Evolutionary conservation across 2,888 invertebrate species (phyloP), one percentile per base, ranked within the genome.

Genomic region (Acanthopleura granulata): DNA sequence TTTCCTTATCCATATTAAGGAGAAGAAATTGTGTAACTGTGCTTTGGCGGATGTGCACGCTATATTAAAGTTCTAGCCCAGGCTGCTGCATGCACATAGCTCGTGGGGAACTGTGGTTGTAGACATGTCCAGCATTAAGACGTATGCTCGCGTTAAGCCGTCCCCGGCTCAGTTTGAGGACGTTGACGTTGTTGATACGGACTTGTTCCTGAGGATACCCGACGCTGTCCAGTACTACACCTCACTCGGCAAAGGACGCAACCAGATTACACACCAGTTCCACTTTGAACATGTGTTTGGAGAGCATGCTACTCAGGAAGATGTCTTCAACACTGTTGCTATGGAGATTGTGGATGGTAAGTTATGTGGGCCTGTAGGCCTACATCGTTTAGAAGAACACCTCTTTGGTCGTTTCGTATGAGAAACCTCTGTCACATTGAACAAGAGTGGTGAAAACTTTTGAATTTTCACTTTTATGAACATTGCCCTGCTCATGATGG

Each of bases 91-190:
- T n/a, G n/a, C n/a, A n/a, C n/a, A n/a, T 40, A 40, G 40, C 40
- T 40, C 9, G 40, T 40, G 40, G 9, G 9, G 9, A 9, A 40
- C 40, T 40, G 40, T 40, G 40, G 57, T 57, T 12, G 18, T 14
- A 62, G 16, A 22, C 70, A 88, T 88, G 88, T 85, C 88, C 14
- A 84, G 86, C 72, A 88, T 88, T 72, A 86, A 85, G 73, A 88
- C 88, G 1, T 87, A 79, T 76, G 86, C 85, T 25, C 83, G 88
- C 40, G 83, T 88, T 49, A 87, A 87, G 66, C 88, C 88, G 0
- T 81, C 84, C 15, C 76, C 78, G 6, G 78, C 83, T 14, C 80
- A 81, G 1, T 87, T 85, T 75, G 83, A 84, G 29, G 86, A 87
- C 30, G 84, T 82, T 80, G 86, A 87, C 15, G 80, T 81, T 14